Conservation (phyloP, 2,113 vertebrate species). For the Myanophis thanlyinensis region DNA sequence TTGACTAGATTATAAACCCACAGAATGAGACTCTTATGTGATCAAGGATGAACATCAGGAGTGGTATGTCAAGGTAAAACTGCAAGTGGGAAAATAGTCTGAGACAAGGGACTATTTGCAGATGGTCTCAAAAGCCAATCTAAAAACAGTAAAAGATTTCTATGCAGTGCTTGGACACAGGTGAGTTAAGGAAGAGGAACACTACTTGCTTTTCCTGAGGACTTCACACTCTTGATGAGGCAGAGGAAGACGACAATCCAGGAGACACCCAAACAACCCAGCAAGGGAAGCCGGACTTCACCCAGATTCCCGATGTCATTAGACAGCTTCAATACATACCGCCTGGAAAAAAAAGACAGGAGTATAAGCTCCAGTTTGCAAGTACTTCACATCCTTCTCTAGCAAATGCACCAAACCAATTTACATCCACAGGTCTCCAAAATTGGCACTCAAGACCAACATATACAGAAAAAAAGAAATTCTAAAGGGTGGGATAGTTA, state of each 20-base stretch:
- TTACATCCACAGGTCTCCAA: neutral
- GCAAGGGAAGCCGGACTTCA: slow-evolving; percentile 88
- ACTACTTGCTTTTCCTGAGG: slow-evolving; percentile 89
- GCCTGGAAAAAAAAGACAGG: slow-evolving; percentile 63
- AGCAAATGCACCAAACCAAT: neutral
- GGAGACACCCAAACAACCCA: slow-evolving; percentile 90
- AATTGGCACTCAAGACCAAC: neutral
- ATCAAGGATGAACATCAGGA: neutral
- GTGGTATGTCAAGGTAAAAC: neutral
- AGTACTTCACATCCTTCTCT: neutral
- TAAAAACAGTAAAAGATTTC: accelerated
- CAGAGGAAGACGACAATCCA: slow-evolving; percentile 98
- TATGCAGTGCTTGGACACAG: neutral
- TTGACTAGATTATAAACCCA: neutral
- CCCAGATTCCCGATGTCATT: slow-evolving; percentile 93
- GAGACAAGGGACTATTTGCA: neutral
- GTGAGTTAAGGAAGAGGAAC: too few species aligned
- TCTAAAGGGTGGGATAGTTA: neutral
- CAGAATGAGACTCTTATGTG: neutral
- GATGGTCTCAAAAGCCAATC: neutral
- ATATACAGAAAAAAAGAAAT: neutral
- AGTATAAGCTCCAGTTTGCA: neutral
- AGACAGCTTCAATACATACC: slow-evolving; percentile 89
- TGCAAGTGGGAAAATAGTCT: neutral
- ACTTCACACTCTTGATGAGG: slow-evolving; percentile 96